Base-by-base conservation (phyloP, 2,797 vertebrate species). In the Myiotriccus ornatus region DNA sequence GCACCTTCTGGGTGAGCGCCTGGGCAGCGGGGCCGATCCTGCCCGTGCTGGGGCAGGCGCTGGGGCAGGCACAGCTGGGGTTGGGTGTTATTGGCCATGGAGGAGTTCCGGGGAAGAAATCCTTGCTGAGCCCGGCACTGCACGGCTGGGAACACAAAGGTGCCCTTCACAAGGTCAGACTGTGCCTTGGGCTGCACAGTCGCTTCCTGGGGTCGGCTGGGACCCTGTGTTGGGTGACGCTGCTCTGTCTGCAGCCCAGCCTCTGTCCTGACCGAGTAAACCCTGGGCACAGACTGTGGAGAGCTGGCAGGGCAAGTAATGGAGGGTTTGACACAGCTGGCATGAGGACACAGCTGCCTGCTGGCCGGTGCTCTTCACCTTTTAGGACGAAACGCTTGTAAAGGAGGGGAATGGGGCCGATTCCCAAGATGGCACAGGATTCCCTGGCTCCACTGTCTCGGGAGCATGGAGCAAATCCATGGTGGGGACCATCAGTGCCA, bases 51-150 rank as follows among this genome's bases (percentile, higher is more conserved):
- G 52, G 18, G 74, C 32, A 12, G 46, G 17, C 5, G 44, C 90
- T 75, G 74, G 56, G 7, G 3, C 24, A 9, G 79, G 43, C 64
- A 63, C 14, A 19, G 64, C 71, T 8, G 0, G 57, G 73, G 73
- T 1, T 82, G 17, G 67, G 46, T 24, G 55, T 12, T 41, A 1
- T 0, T 0, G 39, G 49, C 8, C 16, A 0, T 1, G 1, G 0
- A 22, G 41, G 64, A 62, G 62, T 32, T 16, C 44, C 44, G 21
- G 73, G 24, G 22, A 10, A 16, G 62, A 63, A 92, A 81, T 35
- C 64, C 76, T 44, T 0, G 0, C 23, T 11, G n/a, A 59, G 14
- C 28, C n/a, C 0, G 0, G 46, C 53, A 53, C 70, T 50, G 83
- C 52, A 44, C 3, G 7, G 41, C 34, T 3, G 7, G 75, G 82